These are phyloP conservation scores for Tetranychus truncatus DNA, from an alignment of 2,888 invertebrate genomes.

Conservation along the genomic window DNA sequence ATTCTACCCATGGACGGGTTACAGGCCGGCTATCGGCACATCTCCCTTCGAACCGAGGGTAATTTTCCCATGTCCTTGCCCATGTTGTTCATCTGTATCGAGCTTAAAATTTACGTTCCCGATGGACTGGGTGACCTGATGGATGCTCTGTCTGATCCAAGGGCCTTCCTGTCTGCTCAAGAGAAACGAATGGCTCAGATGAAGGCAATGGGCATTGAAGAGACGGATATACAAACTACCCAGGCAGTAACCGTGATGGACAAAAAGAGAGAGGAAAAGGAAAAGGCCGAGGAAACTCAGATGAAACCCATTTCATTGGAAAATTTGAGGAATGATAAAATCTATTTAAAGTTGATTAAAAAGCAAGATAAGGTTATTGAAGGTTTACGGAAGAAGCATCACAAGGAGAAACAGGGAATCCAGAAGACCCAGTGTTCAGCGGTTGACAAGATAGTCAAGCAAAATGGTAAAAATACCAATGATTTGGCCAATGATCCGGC, in stretches of 20 bases:
- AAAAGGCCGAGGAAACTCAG: conserved; percentile 44
- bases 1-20: conserved; percentile 93
- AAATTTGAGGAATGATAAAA: conserved; percentile 57
- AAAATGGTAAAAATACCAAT: conserved; percentile 17
- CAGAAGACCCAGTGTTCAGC: conserved; percentile 79
- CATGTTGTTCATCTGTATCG: conserved; percentile 96
- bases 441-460: conserved; percentile 46
- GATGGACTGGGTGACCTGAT: conserved; percentile 96
- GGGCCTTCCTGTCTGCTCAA: conserved; percentile 69
- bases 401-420: conserved; percentile 71
- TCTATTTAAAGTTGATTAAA: conserved; percentile 71
- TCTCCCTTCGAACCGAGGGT: conserved; percentile 88
- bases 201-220: conserved; percentile 86
- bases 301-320: conserved; percentile 79
- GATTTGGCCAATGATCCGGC: conserved; percentile 29
- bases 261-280: conserved; percentile 47
- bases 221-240: conserved; percentile 40
- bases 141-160: conserved; percentile 87
- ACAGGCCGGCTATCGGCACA: conserved; percentile 83
- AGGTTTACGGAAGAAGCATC: conserved; percentile 69
- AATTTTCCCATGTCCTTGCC: conserved; percentile 98
- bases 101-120: conserved; percentile 97
- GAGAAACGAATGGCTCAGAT: conserved; percentile 74
- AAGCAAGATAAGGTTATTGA: conserved; percentile 93
- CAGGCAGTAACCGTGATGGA: conserved; percentile 37